Conservation (phyloP, 2,888 invertebrate genomes). For the Epirrita christyi region DNA sequence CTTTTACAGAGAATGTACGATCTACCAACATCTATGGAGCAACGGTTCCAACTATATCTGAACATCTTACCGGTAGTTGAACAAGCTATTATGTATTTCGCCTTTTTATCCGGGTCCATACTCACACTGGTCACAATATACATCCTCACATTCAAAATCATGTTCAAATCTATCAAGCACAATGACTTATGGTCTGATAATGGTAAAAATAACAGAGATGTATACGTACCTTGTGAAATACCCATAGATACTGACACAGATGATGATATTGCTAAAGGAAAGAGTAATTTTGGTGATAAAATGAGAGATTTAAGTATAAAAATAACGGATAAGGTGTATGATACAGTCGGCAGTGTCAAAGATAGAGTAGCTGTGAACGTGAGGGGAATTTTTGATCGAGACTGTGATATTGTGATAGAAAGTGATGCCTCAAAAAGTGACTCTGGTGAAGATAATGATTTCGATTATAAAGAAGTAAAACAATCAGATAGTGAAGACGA, state of each 20-base stretch:
- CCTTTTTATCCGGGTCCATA: constrained; percentile 78
- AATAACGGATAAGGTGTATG: constrained; percentile 66
- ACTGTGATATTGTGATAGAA: constrained; percentile 53
- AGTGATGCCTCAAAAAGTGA: constrained; percentile 49
- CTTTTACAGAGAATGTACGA: constrained; percentile 87
- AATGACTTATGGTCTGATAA: constrained; percentile 56
- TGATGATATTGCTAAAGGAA: constrained; percentile 47
- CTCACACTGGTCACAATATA: constrained; percentile 80
- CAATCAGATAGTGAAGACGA: constrained; percentile 71
- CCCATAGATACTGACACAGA: constrained; percentile 66
- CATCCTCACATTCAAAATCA: constrained; percentile 73
- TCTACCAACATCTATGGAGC: constrained; percentile 86
- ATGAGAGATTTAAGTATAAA: constrained; percentile 62
- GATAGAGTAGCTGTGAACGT: constrained; percentile 60
- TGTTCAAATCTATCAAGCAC: constrained; percentile 66
- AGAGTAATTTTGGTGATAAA: constrained; percentile 53
- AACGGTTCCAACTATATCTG: constrained; percentile 89
- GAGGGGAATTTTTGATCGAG: constrained; percentile 59
- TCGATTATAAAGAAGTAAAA: constrained; percentile 52
- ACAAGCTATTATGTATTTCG: constrained; percentile 80
- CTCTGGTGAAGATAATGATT: constrained; percentile 38
- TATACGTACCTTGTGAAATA: constrained; percentile 74
- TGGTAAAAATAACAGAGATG: constrained; percentile 48
- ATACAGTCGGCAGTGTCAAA: constrained; percentile 64
- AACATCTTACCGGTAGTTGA: constrained; percentile 88